phyloP scores from a whole-genome alignment of 2,888 invertebrate genomes.

The Oxystoma pomonae region DNA sequence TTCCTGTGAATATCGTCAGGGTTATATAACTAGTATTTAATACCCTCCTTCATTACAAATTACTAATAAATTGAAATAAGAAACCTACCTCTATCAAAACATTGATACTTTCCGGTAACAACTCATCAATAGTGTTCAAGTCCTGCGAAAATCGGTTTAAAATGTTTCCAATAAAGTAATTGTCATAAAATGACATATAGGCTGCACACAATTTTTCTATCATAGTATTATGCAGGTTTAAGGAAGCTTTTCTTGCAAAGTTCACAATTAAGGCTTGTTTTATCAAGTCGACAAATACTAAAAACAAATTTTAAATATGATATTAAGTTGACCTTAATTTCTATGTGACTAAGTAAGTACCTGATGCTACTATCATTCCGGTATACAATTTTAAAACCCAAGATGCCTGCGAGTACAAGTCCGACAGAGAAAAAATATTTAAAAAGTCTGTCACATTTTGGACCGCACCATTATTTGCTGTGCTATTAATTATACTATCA shows the following conservation, averaged over 20 bases:
- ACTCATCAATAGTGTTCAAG: slow-evolving; percentile 35
- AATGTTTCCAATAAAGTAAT: slow-evolving; percentile 38
- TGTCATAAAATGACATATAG: slow-evolving; percentile 38
- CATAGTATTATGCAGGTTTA: slow-evolving; percentile 37
- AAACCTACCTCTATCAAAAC: slow-evolving; percentile 27
- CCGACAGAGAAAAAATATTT: neutral
- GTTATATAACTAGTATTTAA: no score
- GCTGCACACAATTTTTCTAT: slow-evolving; percentile 32
- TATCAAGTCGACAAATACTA: slow-evolving; percentile 29
- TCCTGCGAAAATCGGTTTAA: slow-evolving; percentile 39
- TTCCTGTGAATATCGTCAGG: no score
- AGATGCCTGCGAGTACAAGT: slow-evolving; percentile 7
- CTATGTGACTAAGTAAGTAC: neutral
- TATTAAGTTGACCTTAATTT: neutral
- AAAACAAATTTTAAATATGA: neutral
- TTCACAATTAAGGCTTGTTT: slow-evolving; percentile 31
- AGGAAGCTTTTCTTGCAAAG: slow-evolving; percentile 31
- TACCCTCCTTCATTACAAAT: no score
- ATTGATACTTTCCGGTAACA: slow-evolving; percentile 29
- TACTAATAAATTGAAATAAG: no score
- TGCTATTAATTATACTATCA: neutral
- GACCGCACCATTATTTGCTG: neutral
- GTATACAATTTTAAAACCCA: slow-evolving; percentile 33
- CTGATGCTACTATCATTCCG: slow-evolving; percentile 29
- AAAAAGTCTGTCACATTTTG: neutral